Evolutionary conservation across 1,140 invertebrate genomes (phyloP).

Genomic region (Dreissena rostriformis): DNA sequence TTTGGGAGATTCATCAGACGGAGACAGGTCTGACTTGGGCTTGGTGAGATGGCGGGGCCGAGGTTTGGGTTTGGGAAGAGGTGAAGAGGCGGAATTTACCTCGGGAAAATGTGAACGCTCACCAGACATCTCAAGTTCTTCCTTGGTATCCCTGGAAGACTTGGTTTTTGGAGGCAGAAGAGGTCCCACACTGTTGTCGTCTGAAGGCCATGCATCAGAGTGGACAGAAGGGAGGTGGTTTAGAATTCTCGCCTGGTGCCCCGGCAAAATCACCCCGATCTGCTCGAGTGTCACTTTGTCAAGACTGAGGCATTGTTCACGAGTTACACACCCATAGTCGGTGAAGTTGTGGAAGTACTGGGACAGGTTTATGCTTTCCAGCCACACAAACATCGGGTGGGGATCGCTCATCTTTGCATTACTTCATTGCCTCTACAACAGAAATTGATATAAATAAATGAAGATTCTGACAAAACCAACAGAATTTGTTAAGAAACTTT

Average conservation of each 20-base stretch:
- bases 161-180: constrained; percentile 38
- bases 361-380: constrained; percentile 42
- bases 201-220: constrained; percentile 7
- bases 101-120: neutral
- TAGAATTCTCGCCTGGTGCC: constrained; percentile 25
- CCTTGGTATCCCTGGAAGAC: constrained; percentile 17
- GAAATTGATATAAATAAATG: no score
- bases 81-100: neutral
- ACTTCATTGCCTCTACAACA: no score
- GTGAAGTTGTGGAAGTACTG: constrained; percentile 19
- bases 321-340: constrained; percentile 5
- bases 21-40: constrained; percentile 2
- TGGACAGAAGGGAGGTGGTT: constrained; percentile 13
- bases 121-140: neutral
- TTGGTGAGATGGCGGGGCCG: neutral
- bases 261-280: constrained; percentile 13
- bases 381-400: constrained; percentile 31
- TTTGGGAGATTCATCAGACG: neutral
- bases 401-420: constrained; percentile 11
- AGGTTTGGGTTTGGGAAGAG: constrained; percentile 6
- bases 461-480: no score
- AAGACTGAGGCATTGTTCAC: neutral
- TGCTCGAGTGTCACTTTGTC: constrained; percentile 11
- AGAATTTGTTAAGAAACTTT: no score
- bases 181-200: neutral